phyloP scores from a whole-genome alignment of 37 sponge, comb jelly and placozoan species.

The Ianthella basta region DNA sequence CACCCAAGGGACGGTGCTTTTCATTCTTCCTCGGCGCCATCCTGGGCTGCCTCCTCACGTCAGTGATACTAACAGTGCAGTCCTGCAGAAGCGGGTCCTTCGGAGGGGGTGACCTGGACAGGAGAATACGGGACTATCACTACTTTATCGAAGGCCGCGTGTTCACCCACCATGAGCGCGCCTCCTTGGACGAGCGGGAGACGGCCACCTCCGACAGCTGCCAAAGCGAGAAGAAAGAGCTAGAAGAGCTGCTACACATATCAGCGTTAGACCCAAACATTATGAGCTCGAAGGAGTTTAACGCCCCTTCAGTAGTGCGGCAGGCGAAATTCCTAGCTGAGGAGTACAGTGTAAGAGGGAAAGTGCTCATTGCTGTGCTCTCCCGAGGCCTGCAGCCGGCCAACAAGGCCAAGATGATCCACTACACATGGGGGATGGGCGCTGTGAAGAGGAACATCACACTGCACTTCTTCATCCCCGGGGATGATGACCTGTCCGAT shows the following conservation, averaged over 20 bases:
- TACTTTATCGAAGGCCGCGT: slow-evolving; percentile 23
- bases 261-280: neutral
- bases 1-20: slow-evolving; percentile 5
- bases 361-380: slow-evolving; percentile 3
- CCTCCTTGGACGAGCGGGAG: neutral
- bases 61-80: neutral
- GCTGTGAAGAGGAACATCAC: slow-evolving; percentile 15
- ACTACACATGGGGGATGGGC: slow-evolving; percentile 31
- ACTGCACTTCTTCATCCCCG: slow-evolving; percentile 11
- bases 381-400: slow-evolving; percentile 2
- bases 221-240: neutral
- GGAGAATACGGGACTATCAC: neutral
- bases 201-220: neutral
- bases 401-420: slow-evolving; percentile 31
- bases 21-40: slow-evolving; percentile 29
- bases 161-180: neutral
- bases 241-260: neutral
- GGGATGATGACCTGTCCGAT: slow-evolving; percentile 11
- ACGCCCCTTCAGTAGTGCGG: too few species aligned
- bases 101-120: neutral
- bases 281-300: neutral
- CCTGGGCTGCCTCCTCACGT: slow-evolving; percentile 16
- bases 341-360: slow-evolving; percentile 19
- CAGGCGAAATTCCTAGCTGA: neutral
- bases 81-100: neutral